Conservation (phyloP, 2,888 invertebrate species). For the Trichogramma evanescens region DNA sequence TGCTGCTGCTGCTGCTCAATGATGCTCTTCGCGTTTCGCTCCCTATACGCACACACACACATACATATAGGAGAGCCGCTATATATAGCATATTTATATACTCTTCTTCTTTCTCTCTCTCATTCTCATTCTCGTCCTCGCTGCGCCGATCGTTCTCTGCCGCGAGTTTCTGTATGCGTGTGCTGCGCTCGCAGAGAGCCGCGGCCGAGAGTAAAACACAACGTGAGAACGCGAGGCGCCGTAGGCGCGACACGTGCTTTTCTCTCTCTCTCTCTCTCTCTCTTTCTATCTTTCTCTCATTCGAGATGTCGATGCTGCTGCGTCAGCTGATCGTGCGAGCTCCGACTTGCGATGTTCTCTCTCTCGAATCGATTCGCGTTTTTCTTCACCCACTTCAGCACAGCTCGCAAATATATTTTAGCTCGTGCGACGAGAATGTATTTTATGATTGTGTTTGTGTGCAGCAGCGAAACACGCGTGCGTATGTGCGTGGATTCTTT, state of each 20-base stretch:
- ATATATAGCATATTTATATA: too few species aligned
- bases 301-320: not conserved
- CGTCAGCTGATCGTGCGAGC: too few species aligned
- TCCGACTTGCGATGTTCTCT: too few species aligned
- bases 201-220: slow-evolving; percentile 6
- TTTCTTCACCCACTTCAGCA: too few species aligned
- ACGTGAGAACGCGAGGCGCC: slow-evolving; percentile 27
- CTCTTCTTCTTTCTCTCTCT: not conserved
- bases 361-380: too few species aligned
- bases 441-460: too few species aligned
- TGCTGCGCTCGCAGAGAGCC: slow-evolving; percentile 14
- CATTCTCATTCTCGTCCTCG: not conserved
- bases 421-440: too few species aligned
- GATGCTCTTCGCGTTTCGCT: not conserved
- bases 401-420: too few species aligned
- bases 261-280: slow-evolving; percentile 14
- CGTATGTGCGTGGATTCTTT: not conserved
- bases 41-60: not conserved
- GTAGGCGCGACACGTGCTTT: slow-evolving; percentile 32
- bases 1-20: slow-evolving; percentile 4
- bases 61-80: not conserved
- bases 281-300: not conserved
- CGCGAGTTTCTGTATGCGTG: slow-evolving; percentile 3
- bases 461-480: too few species aligned
- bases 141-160: not conserved